Conservation (phyloP, 2,113 vertebrate genomes). For the Orthonyx spaldingii region DNA sequence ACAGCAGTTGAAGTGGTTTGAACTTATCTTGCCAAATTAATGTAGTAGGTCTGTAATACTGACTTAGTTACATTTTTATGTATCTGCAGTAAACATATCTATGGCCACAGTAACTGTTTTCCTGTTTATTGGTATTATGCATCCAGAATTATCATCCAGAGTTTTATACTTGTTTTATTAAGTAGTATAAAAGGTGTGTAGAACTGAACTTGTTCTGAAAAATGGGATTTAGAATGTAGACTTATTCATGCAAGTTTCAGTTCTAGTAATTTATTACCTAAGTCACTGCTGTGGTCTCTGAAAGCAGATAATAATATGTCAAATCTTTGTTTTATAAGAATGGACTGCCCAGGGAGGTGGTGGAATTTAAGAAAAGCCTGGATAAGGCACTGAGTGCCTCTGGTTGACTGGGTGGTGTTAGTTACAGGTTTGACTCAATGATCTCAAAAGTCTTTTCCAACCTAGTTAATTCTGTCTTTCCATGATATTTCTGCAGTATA, state of each 20-base stretch:
- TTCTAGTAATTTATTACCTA: neutral
- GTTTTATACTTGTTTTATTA: too few relatives aligned
- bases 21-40: neutral
- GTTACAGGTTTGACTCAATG: neutral
- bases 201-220: neutral
- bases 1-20: neutral
- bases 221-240: neutral
- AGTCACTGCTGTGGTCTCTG: neutral
- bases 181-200: neutral
- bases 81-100: neutral
- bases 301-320: neutral
- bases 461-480: neutral
- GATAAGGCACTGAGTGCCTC: neutral
- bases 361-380: neutral
- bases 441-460: neutral
- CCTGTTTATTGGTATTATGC: neutral
- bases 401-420: neutral
- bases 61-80: neutral
- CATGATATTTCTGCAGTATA: neutral
- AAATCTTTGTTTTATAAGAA: neutral
- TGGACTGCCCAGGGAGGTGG: neutral
- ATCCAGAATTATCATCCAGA: neutral
- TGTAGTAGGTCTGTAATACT: neutral
- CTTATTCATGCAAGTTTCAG: neutral
- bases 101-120: neutral